phyloP scores from a whole-genome alignment of 2,113 vertebrate genomes.

The Notothenia coriiceps region DNA sequence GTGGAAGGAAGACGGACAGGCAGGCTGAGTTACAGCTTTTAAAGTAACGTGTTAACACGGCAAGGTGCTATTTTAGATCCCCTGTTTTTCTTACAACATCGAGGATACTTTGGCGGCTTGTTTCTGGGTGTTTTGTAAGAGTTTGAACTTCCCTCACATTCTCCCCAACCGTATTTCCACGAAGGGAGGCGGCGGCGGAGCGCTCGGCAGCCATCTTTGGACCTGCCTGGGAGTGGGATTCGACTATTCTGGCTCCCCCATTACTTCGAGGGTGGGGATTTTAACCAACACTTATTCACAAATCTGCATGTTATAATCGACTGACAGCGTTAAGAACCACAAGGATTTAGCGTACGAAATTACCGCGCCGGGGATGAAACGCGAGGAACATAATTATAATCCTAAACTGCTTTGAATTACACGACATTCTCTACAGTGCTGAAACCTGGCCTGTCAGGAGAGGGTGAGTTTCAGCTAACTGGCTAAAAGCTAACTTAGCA shows the following conservation, averaged over 20 bases:
- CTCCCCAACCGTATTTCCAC: constrained; percentile 69
- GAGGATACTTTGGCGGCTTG: constrained; percentile 38
- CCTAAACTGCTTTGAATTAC: constrained; percentile 64
- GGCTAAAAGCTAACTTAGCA: constrained; percentile 78
- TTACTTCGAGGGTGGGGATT: constrained; percentile 83
- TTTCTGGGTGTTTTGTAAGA: constrained; percentile 53
- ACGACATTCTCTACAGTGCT: constrained; percentile 62
- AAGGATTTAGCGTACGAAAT: constrained; percentile 15
- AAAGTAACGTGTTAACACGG: constrained; percentile 19
- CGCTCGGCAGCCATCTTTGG: constrained; percentile 87
- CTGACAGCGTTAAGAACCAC: constrained; percentile 60
- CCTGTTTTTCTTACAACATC: constrained; percentile 1
- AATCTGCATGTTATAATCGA: constrained; percentile 33
- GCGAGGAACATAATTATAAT: constrained; percentile 31
- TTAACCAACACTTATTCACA: constrained; percentile 45
- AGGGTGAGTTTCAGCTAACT: constrained; percentile 77
- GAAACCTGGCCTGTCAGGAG: constrained; percentile 81
- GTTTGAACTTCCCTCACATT: constrained; percentile 74
- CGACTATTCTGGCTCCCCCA: constrained; percentile 76
- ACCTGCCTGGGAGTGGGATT: constrained; percentile 80
- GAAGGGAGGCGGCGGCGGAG: constrained; percentile 80
- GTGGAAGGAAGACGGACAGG: constrained; percentile 53
- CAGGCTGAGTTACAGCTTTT: constrained; percentile 57
- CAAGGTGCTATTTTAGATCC: constrained; percentile 10
- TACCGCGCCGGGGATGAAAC: constrained; percentile 32